Evolutionary conservation across 2,888 invertebrate genomes (phyloP).

Genomic region (Anthophora plumipes): DNA sequence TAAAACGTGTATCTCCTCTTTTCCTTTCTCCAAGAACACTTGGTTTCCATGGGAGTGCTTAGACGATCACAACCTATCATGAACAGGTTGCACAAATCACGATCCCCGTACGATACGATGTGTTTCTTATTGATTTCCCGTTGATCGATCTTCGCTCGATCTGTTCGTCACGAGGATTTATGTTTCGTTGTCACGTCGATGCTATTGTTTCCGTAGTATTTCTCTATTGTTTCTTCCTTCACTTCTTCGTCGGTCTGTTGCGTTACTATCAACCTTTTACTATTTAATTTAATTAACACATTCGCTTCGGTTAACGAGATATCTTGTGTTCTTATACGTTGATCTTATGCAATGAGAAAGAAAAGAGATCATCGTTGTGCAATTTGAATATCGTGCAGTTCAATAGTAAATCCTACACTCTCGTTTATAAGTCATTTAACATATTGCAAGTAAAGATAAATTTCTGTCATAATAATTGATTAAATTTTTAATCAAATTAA

Average conservation of each 20-base stretch:
- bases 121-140: conserved; percentile 25
- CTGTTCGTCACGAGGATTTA: conserved; percentile 24
- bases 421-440: no score
- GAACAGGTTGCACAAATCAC: conserved; percentile 2
- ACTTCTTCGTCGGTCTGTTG: conserved; percentile 25
- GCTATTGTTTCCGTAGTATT: conserved; percentile 34
- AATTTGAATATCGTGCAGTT: no score
- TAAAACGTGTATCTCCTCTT: not conserved
- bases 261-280: conserved; percentile 15
- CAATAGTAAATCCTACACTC: no score
- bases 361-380: no score
- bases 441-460: no score
- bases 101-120: conserved; percentile 3
- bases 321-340: not conserved
- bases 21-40: not conserved
- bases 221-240: conserved; percentile 46
- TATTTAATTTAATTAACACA: not conserved
- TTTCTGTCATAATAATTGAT: no score
- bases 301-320: not conserved
- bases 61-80: not conserved
- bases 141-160: conserved; percentile 23
- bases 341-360: no score
- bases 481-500: no score
- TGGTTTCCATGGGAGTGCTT: conserved; percentile 15
- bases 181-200: conserved; percentile 2